Base-by-base conservation (phyloP, 1,140 invertebrate genomes). In the Limonius californicus region DNA sequence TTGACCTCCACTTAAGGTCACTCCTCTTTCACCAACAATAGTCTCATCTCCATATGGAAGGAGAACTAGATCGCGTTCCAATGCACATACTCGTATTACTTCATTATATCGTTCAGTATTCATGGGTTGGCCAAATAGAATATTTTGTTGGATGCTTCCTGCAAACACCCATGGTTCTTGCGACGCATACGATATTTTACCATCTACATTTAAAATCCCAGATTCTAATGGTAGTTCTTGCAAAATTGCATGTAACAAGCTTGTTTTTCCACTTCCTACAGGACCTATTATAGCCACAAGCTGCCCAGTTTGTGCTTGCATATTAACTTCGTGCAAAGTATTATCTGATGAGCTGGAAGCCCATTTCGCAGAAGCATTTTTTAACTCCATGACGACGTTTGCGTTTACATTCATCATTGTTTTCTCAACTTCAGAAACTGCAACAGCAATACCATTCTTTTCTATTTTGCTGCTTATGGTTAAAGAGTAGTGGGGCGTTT, bases 91-190 rank as follows among this genome's bases (percentile, higher is more conserved):
- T 50, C 83, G 81, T 2, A 92, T 79, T 67, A 92, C 89, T 62
- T 85, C 79, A 57, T 87, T 84, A 76, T 94, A 94, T n/a, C 86
- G 84, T 57, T 84, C 80, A 50, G 84, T 79, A 71, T 92, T 81
- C 80, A 88, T 89, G 18, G 81, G 71, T 66, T 85, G 79, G 0
- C 93, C 94, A 78, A 97, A 96, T 0, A 95, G 69, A 54, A 98
- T 94, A 76, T 97, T 98, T 70, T 95, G 89, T 42, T 86, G 80
- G 9, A 91, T 83, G 32, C 85, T 85, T 45, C 87, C 89, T 58
- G 82, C 75, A 72, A 92, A 91, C 0, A 97, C 82, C 94, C 94
- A 98, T 0, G 94, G 86, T 68, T 95, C 90, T 76, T 97, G 94
- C 14, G 91, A 88, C 9, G 91, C 87, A 76, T 95, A 97, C 0